Percentiles rank a stretch among this genome's conserved stretches.
Conservation (phyloP, 2,888 invertebrate species). For the Laothoe populi region DNA sequence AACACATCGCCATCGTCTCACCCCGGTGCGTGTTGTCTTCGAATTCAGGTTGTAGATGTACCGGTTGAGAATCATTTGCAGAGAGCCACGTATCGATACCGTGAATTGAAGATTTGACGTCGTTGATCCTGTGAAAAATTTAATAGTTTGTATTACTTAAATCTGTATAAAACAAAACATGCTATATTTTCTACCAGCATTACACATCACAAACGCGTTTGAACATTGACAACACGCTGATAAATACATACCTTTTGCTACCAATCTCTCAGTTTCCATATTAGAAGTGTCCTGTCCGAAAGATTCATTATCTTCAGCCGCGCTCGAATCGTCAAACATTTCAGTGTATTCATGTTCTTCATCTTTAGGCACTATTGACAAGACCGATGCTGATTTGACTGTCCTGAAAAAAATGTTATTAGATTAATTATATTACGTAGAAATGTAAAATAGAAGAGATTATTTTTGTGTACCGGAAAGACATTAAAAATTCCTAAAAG, state of each 20-base stretch:
- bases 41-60: slow-evolving; percentile 78
- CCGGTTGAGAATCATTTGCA: slow-evolving; percentile 77
- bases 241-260: background rate
- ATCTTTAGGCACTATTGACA: slow-evolving; percentile 30
- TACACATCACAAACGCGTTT: no score
- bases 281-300: slow-evolving; percentile 33
- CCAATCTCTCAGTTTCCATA: background rate
- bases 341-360: slow-evolving; percentile 44
- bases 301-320: slow-evolving; percentile 47
- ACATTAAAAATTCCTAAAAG: no score
- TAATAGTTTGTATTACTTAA: no score
- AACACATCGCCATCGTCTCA: slow-evolving; percentile 78
- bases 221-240: background rate
- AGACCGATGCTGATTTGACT: slow-evolving; percentile 3
- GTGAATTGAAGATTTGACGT: slow-evolving; percentile 70
- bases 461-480: no score
- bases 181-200: no score
- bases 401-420: slow-evolving; percentile 24
- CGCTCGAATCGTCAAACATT: slow-evolving; percentile 47
- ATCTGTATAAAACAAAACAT: no score
- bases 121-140: background rate
- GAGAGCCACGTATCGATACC: slow-evolving; percentile 75
- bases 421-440: no score
- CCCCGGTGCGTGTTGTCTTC: slow-evolving; percentile 47
- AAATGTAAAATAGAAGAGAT: no score